These are phyloP conservation scores for Saccostrea glomerata DNA, from an alignment of 1,140 invertebrate genomes.

Conservation along the genomic window DNA sequence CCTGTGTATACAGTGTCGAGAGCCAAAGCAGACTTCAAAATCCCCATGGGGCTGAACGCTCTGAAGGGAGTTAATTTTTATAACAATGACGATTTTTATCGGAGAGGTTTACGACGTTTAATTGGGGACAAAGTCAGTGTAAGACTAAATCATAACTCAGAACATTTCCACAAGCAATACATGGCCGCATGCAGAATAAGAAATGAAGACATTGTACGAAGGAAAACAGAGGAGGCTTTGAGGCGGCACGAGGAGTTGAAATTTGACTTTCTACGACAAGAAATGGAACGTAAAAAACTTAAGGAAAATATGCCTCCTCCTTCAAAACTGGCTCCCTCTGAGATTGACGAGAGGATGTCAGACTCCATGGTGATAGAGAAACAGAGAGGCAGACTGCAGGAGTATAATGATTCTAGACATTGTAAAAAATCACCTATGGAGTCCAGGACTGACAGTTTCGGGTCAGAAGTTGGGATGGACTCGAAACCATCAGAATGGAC, in stretches of 20 bases:
- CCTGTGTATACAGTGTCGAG: slow-evolving; percentile 63
- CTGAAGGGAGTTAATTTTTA: slow-evolving; percentile 66
- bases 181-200: neutral
- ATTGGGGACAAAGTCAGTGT: slow-evolving; percentile 15
- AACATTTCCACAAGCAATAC: slow-evolving; percentile 34
- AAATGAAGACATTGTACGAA: neutral
- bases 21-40: slow-evolving; percentile 61
- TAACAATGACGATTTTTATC: slow-evolving; percentile 63
- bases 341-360: neutral
- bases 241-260: neutral
- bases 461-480: neutral
- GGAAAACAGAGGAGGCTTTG: neutral
- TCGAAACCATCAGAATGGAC: neutral
- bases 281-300: neutral
- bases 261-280: neutral
- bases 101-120: slow-evolving; percentile 46
- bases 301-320: neutral
- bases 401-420: neutral
- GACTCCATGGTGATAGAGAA: slow-evolving; percentile 1
- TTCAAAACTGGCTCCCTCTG: neutral
- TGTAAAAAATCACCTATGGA: neutral
- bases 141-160: neutral
- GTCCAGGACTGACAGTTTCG: neutral
- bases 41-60: slow-evolving; percentile 66
- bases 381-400: neutral